These are phyloP conservation scores for Lissonota sp. DNA, from an alignment of 2,888 invertebrate species.

Conservation along the genomic window DNA sequence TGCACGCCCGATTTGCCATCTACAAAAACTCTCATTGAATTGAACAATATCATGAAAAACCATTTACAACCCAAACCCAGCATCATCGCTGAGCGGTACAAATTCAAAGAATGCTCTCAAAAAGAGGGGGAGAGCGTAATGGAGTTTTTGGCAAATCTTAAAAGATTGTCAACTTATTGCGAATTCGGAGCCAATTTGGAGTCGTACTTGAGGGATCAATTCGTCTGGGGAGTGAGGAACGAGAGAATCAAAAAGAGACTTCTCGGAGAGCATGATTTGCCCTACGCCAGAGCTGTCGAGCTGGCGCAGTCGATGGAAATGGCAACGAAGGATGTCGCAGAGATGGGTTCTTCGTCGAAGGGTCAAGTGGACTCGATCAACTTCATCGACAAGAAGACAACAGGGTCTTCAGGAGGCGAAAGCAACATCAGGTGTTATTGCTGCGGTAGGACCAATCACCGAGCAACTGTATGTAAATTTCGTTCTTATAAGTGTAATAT, in stretches of 20 bases:
- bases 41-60: conserved; percentile 47
- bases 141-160: conserved; percentile 52
- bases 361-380: not conserved
- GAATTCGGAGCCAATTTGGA: conserved; percentile 48
- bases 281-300: conserved; percentile 41
- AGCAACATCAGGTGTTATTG: conserved; percentile 13
- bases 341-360: conserved; percentile 33
- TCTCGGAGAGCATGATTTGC: conserved; percentile 45
- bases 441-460: conserved; percentile 41
- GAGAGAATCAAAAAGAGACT: conserved; percentile 51
- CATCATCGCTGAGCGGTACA: no score
- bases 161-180: conserved; percentile 56
- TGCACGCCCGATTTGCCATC: conserved; percentile 49
- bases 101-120: conserved; percentile 10
- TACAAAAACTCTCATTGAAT: conserved; percentile 22
- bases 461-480: conserved; percentile 13
- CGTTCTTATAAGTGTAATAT: conserved; percentile 32
- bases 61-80: conserved; percentile 49
- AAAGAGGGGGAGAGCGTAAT: conserved; percentile 42
- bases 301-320: conserved; percentile 51
- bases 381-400: not conserved
- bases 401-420: not conserved
- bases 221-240: conserved; percentile 56
- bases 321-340: conserved; percentile 41
- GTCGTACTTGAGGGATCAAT: conserved; percentile 42